These are phyloP conservation scores for Drosophila truncata DNA, from an alignment of 1,140 invertebrate genomes.

Conservation along the genomic window DNA sequence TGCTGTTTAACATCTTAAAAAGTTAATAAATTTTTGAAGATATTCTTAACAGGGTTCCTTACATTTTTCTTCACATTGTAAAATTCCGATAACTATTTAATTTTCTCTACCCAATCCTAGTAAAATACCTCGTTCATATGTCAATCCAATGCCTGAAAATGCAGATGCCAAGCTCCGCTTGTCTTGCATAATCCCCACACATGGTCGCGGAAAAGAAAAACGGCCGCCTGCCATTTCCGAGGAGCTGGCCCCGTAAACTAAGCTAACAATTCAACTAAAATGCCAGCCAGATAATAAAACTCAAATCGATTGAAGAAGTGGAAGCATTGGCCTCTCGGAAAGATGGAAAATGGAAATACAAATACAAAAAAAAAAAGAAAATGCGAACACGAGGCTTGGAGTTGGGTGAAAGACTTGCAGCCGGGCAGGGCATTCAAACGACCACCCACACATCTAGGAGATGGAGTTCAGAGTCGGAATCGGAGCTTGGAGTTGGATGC, in stretches of 20 bases:
- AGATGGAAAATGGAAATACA: slow-evolving; percentile 69
- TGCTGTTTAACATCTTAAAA: no score
- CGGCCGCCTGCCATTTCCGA: slow-evolving; percentile 24
- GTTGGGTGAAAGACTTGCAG: slow-evolving; percentile 48
- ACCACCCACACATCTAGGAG: slow-evolving; percentile 57
- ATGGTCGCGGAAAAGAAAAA: slow-evolving; percentile 7
- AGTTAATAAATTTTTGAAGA: no score
- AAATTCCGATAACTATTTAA: neutral
- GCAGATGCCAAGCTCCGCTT: slow-evolving; percentile 50
- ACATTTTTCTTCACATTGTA: no score
- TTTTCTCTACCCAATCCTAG: neutral
- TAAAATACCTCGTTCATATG: neutral
- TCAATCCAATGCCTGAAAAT: slow-evolving; percentile 48
- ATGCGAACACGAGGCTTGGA: slow-evolving; percentile 61
- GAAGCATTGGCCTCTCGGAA: slow-evolving; percentile 34
- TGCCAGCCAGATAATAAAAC: slow-evolving; percentile 82
- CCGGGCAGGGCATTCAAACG: slow-evolving; percentile 51
- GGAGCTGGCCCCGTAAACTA: slow-evolving; percentile 59
- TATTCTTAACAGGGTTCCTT: no score
- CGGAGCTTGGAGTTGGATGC: slow-evolving; percentile 42
- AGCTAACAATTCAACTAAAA: slow-evolving; percentile 81
- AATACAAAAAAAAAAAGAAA: slow-evolving; percentile 28
- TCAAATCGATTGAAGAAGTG: slow-evolving; percentile 68
- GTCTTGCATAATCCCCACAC: slow-evolving; percentile 62
- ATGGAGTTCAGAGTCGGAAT: slow-evolving; percentile 16